These are phyloP conservation scores for Pyrgus malvae DNA, from an alignment of 2,888 invertebrate species.

Conservation along the genomic window DNA sequence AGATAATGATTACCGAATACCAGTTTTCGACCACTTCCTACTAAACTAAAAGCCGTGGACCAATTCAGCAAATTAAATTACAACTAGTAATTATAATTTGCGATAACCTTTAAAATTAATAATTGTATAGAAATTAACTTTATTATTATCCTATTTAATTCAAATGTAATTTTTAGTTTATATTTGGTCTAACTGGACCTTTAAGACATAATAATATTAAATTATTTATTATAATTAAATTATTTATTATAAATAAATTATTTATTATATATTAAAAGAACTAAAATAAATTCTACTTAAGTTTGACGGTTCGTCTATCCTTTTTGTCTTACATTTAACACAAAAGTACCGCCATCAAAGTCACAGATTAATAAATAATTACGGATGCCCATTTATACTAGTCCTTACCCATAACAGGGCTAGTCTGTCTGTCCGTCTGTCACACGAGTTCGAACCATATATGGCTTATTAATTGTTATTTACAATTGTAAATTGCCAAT, in stretches of 20 bases:
- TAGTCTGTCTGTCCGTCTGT: slow-evolving; percentile 60
- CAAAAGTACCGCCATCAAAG: slow-evolving; percentile 26
- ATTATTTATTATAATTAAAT: too few species aligned
- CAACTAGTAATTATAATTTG: neutral
- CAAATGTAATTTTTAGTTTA: too few species aligned
- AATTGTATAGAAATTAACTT: neutral
- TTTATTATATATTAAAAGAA: too few species aligned
- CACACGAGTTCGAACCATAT: slow-evolving; percentile 53
- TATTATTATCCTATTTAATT: neutral
- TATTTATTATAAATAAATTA: too few species aligned
- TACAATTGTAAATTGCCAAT: slow-evolving; percentile 70
- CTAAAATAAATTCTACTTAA: neutral
- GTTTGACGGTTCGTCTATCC: slow-evolving; percentile 1
- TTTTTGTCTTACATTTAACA: slow-evolving; percentile 14
- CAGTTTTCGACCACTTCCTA: slow-evolving; percentile 2
- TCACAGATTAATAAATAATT: slow-evolving; percentile 27
- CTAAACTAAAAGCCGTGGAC: neutral
- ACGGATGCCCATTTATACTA: slow-evolving; percentile 40
- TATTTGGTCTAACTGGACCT: too few species aligned
- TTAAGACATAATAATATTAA: too few species aligned
- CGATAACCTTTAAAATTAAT: neutral
- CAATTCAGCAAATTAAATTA: neutral
- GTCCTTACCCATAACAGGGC: slow-evolving; percentile 33
- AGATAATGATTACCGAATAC: slow-evolving; percentile 3
- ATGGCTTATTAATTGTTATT: slow-evolving; percentile 64